phyloP scores from a whole-genome alignment of 2,797 vertebrate species.

The Spheniscus humboldti region DNA sequence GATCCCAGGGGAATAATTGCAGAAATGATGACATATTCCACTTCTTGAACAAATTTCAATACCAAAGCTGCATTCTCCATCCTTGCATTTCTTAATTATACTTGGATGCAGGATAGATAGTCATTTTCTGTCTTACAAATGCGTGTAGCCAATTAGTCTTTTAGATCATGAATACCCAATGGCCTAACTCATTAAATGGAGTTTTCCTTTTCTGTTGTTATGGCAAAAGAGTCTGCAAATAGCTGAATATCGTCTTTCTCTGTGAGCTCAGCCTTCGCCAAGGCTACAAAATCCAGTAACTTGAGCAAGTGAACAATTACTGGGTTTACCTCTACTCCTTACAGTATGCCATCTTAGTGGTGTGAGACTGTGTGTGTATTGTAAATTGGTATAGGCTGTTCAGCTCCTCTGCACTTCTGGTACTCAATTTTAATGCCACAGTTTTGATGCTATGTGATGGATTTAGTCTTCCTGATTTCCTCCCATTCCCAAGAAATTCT shows the following conservation, averaged over 20 bases:
- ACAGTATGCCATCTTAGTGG: background rate
- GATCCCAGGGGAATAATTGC: conserved; percentile 53
- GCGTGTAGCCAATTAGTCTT: conserved; percentile 5
- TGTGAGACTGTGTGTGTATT: background rate
- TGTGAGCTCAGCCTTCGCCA: background rate
- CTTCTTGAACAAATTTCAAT: conserved; percentile 53
- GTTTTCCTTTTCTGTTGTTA: conserved; percentile 21
- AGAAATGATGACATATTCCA: conserved; percentile 50
- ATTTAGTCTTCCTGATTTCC: background rate
- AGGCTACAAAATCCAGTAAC: background rate
- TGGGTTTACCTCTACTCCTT: background rate
- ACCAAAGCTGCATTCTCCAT: conserved; percentile 9
- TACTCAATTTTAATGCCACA: background rate
- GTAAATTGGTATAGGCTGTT: background rate
- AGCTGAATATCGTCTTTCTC: background rate
- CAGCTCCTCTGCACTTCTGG: background rate
- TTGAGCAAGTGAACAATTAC: background rate
- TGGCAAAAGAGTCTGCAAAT: background rate
- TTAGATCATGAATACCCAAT: conserved; percentile 13
- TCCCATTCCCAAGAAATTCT: background rate
- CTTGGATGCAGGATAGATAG: conserved; percentile 23
- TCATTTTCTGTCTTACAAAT: conserved; percentile 35
- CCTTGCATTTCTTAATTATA: conserved; percentile 39
- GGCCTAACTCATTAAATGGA: conserved; percentile 10
- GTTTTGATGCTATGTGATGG: background rate